Percentiles rank a stretch among this genome's conserved stretches.
phyloP scores from a whole-genome alignment of 2,113 vertebrate species.

The Saguinus midas region DNA sequence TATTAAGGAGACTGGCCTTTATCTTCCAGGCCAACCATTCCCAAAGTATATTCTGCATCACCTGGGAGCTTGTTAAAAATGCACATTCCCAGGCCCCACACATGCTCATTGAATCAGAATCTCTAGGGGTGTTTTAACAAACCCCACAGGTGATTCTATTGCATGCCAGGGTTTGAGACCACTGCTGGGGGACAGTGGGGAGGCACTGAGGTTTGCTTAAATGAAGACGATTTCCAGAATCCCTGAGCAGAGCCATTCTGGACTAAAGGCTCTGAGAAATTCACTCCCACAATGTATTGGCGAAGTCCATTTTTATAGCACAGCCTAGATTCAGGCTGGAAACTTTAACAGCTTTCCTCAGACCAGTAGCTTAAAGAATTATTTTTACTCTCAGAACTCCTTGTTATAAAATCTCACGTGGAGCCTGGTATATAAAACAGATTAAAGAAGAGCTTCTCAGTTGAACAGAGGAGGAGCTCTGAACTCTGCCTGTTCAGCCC shows the following conservation, averaged over 20 bases:
- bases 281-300: not conserved
- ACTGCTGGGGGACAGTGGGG: not conserved
- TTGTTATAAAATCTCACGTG: not conserved
- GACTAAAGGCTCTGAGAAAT: not conserved
- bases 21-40: not conserved
- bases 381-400: slow-evolving; percentile 16
- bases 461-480: not conserved
- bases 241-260: not conserved
- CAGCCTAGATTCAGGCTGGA: not conserved
- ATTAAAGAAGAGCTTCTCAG: not conserved
- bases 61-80: not conserved
- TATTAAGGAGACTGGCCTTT: not conserved
- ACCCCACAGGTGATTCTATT: not conserved
- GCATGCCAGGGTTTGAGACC: not conserved
- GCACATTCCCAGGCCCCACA: not conserved
- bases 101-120: not conserved
- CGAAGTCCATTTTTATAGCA: not conserved
- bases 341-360: slow-evolving; percentile 1
- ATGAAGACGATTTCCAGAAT: not conserved
- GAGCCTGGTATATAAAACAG: not conserved
- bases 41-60: not conserved
- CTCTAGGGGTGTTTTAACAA: not conserved
- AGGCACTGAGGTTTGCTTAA: not conserved
- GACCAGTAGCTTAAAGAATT: not conserved
- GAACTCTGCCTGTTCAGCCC: not conserved